Evolutionary conservation across 1,140 invertebrate genomes (phyloP), one percentile per base, ranked within the genome.

Genomic region (Oedothorax gibbosus): DNA sequence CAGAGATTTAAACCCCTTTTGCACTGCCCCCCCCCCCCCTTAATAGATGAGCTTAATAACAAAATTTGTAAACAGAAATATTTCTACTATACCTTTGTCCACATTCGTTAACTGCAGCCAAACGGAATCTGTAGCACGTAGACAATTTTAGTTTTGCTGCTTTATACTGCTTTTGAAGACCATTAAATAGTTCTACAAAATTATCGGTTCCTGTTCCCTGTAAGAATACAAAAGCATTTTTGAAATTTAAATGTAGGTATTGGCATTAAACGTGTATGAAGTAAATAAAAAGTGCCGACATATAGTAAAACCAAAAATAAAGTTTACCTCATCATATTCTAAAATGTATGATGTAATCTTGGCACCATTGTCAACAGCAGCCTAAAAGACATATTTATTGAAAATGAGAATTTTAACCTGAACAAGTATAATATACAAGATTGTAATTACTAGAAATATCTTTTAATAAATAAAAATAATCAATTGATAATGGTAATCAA

Each of bases 21-120:
- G 35, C 35, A 35, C 35, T 5, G 5, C 35, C 35, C 35, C n/a
- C n/a, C n/a, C n/a, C n/a, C n/a, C n/a, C n/a, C n/a, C n/a, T 35
- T 35, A 35, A 35, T 35, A 5, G 35, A 35, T 35, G 2, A 35
- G 35, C 35, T 5, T 35, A 2, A 35, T 35, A 35, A 5, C 35
- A 35, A 35, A 35, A 35, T 35, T 35, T 2, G 35, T 35, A 60
- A 60, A 0, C n/a, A 60, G 9, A 14, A 60, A 57, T 75, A 57
- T 57, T 0, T 49, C 51, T 14, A 71, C 0, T 50, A 14, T 85
- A 93, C 92, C 92, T 93, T 88, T 93, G 93, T 2, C 95, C 96
- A 86, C 92, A 91, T 87, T 94, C 93, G 89, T 97, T 97, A 14
- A 95, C 92, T 79, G 95, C 95, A 56, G 94, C 93, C 85, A 97